Evolutionary conservation across 2,113 vertebrate genomes (phyloP), one percentile per base, ranked within the genome.

Genomic region (Odontesthes bonariensis): DNA sequence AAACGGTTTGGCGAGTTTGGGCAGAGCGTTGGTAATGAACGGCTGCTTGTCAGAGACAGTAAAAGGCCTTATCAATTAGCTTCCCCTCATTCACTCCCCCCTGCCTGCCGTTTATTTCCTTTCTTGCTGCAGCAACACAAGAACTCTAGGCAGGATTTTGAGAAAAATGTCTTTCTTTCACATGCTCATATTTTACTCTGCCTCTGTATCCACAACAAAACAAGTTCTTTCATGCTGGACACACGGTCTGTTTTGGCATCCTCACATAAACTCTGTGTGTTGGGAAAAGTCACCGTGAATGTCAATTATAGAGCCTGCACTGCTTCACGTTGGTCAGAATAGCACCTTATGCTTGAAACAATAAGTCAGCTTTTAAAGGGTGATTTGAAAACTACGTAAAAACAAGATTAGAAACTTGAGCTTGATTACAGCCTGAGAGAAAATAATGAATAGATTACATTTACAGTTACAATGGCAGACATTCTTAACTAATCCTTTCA

Each of bases 1-100:
- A 74, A 60, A n/a, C 54, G 55, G 54, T 86, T 78, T 55, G 65
- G 57, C 2, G 53, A 66, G 59, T 83, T 75, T 52, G 69, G 16
- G 62, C 66, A 8, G 16, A 33, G 32, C 31, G 61, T 49, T 55
- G 56, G 62, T 81, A 89, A 87, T 87, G 73, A 84, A 73, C 87
- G 69, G 66, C 59, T 64, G 69, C 81, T 69, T 77, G 80, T 79
- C 75, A 69, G 60, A 35, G 5, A 63, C 67, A 71, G 78, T 75
- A 81, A 79, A 83, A 84, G 19, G 22, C 27, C 35, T 89, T 79
- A 78, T 89, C 84, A 92, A 89, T 91, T 81, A 89, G 73, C 66
- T 58, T 74, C 20, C 33, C 46, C 42, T 64, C 63, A 57, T 71
- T 84, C 63, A 38, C 38, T 56, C 61, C 61, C 35, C 42, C 40